Evolutionary conservation across 2,113 vertebrate species (phyloP).

Genomic region (Spheniscus mendiculus): DNA sequence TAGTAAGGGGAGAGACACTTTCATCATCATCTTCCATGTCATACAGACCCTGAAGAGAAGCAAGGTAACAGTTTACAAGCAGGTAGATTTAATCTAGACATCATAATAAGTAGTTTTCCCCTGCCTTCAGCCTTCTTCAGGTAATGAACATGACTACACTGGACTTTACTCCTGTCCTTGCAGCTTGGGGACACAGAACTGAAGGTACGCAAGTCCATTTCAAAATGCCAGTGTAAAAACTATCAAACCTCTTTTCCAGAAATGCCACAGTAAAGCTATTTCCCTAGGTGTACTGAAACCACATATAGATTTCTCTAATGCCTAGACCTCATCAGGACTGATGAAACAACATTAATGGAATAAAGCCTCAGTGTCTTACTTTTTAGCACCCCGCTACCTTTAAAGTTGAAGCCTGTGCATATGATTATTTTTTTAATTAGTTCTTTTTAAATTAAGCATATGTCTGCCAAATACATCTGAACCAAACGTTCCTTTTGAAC

Average conservation of each 20-base stretch:
- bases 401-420: not conserved
- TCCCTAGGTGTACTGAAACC: not conserved
- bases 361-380: not conserved
- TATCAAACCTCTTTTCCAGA: not conserved
- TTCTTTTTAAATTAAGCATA: not conserved
- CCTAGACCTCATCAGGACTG: not conserved
- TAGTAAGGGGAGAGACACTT: slow-evolving; percentile 61
- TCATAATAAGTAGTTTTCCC: not conserved
- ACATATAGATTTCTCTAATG: not conserved
- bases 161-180: not conserved
- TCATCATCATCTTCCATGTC: slow-evolving; percentile 80
- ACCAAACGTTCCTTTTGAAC: not conserved
- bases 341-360: not conserved
- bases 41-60: slow-evolving; percentile 65
- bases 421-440: not conserved
- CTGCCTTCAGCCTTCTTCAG: not conserved
- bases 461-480: not conserved
- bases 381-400: not conserved
- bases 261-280: not conserved
- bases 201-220: not conserved
- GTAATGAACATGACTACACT: not conserved
- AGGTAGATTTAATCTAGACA: not conserved
- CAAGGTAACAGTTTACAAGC: not conserved
- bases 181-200: not conserved
- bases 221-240: not conserved